Percentiles rank a stretch among this genome's conserved stretches.
Conservation (phyloP, 2,113 vertebrate genomes). For the Anolis sagrei region DNA sequence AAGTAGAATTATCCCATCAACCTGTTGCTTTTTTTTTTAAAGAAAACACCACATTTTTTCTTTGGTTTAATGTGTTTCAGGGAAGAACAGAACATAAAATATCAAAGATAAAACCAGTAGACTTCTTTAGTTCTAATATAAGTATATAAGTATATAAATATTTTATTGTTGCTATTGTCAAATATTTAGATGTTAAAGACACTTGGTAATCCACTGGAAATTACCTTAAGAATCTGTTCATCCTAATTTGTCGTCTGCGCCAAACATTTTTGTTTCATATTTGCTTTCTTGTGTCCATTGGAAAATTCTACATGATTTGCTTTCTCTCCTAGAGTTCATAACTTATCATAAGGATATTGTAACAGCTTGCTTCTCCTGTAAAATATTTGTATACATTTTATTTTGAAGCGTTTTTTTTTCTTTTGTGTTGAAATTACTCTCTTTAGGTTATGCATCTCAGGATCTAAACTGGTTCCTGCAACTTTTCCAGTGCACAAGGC, state of each 20-base stretch:
- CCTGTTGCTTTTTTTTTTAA: not conserved
- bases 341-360: not conserved
- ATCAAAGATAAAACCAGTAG: not conserved
- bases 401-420: not conserved
- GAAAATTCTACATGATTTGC: not conserved
- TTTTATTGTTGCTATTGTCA: not conserved
- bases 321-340: not conserved
- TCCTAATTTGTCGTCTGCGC: not conserved
- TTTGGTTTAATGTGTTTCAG: not conserved
- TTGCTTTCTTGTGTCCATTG: not conserved
- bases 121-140: not conserved
- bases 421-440: constrained; percentile 40
- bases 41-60: not conserved
- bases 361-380: not conserved
- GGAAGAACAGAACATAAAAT: too few species aligned
- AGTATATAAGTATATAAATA: not conserved
- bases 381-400: not conserved
- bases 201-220: not conserved
- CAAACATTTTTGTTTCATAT: not conserved
- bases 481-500: constrained; percentile 51
- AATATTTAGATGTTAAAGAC: not conserved
- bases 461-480: constrained; percentile 73
- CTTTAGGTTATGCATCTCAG: constrained; percentile 80
- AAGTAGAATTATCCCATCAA: not conserved
- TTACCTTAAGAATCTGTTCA: not conserved